Percentiles rank a stretch among this genome's conserved stretches.
These are phyloP conservation scores for Sciurus vulgaris DNA, from an alignment of 2,797 vertebrate species.

Conservation along the genomic window DNA sequence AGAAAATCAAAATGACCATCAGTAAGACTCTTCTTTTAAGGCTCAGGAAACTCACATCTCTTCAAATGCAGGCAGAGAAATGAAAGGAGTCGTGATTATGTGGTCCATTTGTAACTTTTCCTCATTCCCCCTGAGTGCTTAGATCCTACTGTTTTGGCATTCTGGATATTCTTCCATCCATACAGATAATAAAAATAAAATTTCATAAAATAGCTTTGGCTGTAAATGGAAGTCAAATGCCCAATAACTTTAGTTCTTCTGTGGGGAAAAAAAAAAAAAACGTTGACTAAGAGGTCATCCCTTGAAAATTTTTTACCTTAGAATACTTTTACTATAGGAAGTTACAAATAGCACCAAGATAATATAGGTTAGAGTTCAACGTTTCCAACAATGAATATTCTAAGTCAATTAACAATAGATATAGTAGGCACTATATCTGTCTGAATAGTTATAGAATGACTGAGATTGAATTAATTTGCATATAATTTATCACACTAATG, in stretches of 20 bases:
- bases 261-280: not conserved
- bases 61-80: slow-evolving; percentile 43
- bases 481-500: slow-evolving; percentile 59
- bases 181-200: slow-evolving; percentile 77
- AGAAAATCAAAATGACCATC: slow-evolving; percentile 46
- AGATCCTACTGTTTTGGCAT: slow-evolving; percentile 47
- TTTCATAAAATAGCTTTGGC: slow-evolving; percentile 52
- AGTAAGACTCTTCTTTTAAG: slow-evolving; percentile 27
- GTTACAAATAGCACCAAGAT: slow-evolving; percentile 30
- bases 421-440: not conserved
- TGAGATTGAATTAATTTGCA: slow-evolving; percentile 65
- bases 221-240: slow-evolving; percentile 58
- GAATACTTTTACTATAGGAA: slow-evolving; percentile 44
- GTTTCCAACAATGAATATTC: slow-evolving; percentile 51
- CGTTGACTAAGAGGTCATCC: slow-evolving; percentile 28
- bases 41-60: slow-evolving; percentile 53
- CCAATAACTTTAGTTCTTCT: slow-evolving; percentile 48
- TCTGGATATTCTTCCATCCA: slow-evolving; percentile 64
- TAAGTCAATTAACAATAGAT: not conserved
- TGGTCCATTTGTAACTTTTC: slow-evolving; percentile 53
- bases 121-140: slow-evolving; percentile 14
- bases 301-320: slow-evolving; percentile 55
- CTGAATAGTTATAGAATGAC: slow-evolving; percentile 44
- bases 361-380: slow-evolving; percentile 34
- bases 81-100: slow-evolving; percentile 48